Conservation (phyloP, 2,888 invertebrate species). For the Salpingus planirostris region DNA sequence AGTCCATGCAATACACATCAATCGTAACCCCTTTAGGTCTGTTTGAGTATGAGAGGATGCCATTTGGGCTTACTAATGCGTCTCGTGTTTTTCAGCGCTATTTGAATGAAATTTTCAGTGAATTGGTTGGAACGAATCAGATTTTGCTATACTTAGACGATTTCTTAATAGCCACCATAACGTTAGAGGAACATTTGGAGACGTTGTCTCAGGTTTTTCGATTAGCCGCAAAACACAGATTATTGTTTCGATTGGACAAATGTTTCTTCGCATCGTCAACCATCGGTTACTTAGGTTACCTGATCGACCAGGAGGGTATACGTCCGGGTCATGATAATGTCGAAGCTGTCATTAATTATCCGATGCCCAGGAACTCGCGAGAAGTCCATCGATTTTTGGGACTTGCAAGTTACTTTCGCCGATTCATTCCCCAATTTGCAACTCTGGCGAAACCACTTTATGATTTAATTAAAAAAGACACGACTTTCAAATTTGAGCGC, state of each 20-base stretch:
- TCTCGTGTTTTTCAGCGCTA: constrained; percentile 15
- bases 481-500: not conserved
- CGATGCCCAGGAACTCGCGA: not conserved
- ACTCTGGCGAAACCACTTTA: not conserved
- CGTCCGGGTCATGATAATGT: not conserved
- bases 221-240: not conserved
- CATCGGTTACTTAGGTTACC: not conserved
- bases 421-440: not conserved
- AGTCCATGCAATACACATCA: constrained; percentile 16
- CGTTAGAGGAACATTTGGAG: not conserved
- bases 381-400: not conserved
- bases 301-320: not conserved
- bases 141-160: constrained; percentile 10
- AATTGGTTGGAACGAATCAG: constrained; percentile 1
- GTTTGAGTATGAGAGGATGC: constrained; percentile 18
- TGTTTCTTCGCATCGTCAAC: not conserved
- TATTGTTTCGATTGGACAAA: not conserved
- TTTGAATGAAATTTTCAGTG: constrained; percentile 1
- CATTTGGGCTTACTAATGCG: constrained; percentile 20
- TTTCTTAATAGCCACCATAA: constrained; percentile 4
- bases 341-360: not conserved
- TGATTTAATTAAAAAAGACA: not conserved
- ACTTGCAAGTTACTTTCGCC: not conserved
- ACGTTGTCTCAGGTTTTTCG: not conserved
- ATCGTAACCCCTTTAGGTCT: constrained; percentile 21